phyloP scores from a whole-genome alignment of 2,888 invertebrate species.

The Maniola hyperantus region DNA sequence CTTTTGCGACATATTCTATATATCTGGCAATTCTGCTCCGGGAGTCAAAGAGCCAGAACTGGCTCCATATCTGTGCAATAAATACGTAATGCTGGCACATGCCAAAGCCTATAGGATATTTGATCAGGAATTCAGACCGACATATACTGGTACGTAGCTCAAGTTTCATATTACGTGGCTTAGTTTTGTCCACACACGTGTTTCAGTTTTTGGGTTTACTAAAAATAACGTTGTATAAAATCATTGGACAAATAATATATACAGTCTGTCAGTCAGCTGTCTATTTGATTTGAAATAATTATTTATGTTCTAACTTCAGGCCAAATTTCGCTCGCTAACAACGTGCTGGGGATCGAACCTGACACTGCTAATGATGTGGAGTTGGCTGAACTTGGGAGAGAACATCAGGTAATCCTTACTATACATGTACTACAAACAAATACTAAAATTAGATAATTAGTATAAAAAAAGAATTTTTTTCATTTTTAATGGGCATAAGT shows the following conservation, averaged over 20 bases:
- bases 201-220: too few species aligned
- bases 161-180: too few species aligned
- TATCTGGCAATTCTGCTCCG: conserved; percentile 63
- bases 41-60: conserved; percentile 58
- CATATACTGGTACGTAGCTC: conserved; percentile 70
- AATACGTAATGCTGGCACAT: conserved; percentile 86
- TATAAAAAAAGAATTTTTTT: too few species aligned
- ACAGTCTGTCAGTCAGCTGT: too few species aligned
- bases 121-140: conserved; percentile 76
- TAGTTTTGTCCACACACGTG: too few species aligned
- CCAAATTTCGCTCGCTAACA: neutral
- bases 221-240: too few species aligned
- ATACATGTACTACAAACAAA: too few species aligned
- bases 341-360: conserved; percentile 26
- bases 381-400: conserved; percentile 44
- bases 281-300: too few species aligned
- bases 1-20: conserved; percentile 66
- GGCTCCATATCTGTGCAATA: conserved; percentile 83
- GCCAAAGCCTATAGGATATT: conserved; percentile 84
- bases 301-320: neutral
- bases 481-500: too few species aligned
- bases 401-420: conserved; percentile 41
- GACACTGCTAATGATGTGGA: conserved; percentile 38
- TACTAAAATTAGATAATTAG: too few species aligned
- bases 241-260: too few species aligned